Percentiles rank a stretch among this genome's conserved stretches.
Conservation (phyloP, 1,140 invertebrate species). For the Drosophila nigrodunni region DNA sequence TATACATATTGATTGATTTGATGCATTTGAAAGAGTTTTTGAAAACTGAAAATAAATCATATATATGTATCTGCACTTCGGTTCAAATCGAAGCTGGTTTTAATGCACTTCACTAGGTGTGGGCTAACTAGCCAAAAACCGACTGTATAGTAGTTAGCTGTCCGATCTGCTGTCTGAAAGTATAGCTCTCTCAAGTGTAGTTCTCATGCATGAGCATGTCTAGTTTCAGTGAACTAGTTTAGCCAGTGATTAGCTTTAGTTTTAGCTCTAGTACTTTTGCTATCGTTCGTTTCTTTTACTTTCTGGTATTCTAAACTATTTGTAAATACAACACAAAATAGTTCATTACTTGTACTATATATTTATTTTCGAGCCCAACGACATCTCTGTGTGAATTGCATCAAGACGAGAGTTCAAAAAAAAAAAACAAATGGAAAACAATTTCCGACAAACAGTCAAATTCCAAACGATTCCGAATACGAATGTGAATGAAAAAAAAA, state of each 20-base stretch:
- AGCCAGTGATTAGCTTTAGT: conserved; percentile 34
- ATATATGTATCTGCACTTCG: conserved; percentile 32
- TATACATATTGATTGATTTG: conserved; percentile 65
- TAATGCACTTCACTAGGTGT: conserved; percentile 48
- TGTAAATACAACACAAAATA: neutral
- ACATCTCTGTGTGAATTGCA: conserved; percentile 41
- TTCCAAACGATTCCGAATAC: conserved; percentile 12
- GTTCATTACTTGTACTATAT: neutral
- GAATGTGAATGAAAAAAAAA: conserved; percentile 27
- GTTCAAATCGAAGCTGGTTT: conserved; percentile 37
- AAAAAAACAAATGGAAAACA: neutral
- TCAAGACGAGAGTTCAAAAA: conserved; percentile 16
- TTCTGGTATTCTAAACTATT: conserved; percentile 3
- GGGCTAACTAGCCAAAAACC: neutral
- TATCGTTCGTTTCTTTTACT: neutral
- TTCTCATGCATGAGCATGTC: conserved; percentile 47
- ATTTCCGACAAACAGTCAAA: conserved; percentile 9
- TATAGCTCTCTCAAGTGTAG: conserved; percentile 11
- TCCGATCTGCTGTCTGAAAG: neutral
- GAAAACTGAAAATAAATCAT: conserved; percentile 21
- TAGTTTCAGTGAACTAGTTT: conserved; percentile 11
- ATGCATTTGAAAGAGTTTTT: conserved; percentile 53
- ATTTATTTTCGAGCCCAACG: neutral
- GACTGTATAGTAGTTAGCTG: neutral
- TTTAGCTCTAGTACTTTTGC: conserved; percentile 28